Evolutionary conservation across 2,888 invertebrate genomes (phyloP).

Genomic region (Scaptomyza tumidula): DNA sequence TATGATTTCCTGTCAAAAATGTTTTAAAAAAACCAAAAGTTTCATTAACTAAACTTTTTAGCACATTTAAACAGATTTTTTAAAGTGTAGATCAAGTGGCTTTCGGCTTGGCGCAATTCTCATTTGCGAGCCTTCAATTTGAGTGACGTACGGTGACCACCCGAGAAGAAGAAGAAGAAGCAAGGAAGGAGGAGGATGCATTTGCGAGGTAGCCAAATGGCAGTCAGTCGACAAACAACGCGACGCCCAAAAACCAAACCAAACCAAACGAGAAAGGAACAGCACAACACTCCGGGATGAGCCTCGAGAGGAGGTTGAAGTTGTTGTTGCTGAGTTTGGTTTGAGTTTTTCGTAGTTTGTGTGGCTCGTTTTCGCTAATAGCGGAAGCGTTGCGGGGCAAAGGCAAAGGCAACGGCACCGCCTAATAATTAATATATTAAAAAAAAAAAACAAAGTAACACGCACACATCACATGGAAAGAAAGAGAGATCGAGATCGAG

Average conservation of each 20-base stretch:
- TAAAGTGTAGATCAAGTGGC: not conserved
- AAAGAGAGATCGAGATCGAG: not conserved
- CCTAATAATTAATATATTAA: constrained; percentile 79
- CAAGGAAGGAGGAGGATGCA: constrained; percentile 22
- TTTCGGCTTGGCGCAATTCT: constrained; percentile 57
- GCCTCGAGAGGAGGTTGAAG: not conserved
- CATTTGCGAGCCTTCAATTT: constrained; percentile 78
- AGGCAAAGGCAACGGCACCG: constrained; percentile 42
- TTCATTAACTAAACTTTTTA: too few species aligned
- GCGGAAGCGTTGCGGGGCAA: constrained; percentile 67
- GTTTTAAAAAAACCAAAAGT: too few species aligned
- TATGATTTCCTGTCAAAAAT: too few species aligned
- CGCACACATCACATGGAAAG: constrained; percentile 64
- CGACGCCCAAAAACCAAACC: constrained; percentile 28
- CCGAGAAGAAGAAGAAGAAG: constrained; percentile 50
- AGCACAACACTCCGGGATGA: constrained; percentile 15
- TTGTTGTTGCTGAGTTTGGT: not conserved
- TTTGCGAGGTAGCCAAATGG: constrained; percentile 70
- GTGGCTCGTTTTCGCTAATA: constrained; percentile 63
- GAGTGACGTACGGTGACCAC: constrained; percentile 76
- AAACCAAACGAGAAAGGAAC: not conserved
- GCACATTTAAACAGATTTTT: too few species aligned
- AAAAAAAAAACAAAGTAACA: constrained; percentile 63
- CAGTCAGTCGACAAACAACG: constrained; percentile 49
- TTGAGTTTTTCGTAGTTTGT: not conserved